Base-by-base conservation (phyloP, 2,888 invertebrate species). In the Eustalomyia histrio region DNA sequence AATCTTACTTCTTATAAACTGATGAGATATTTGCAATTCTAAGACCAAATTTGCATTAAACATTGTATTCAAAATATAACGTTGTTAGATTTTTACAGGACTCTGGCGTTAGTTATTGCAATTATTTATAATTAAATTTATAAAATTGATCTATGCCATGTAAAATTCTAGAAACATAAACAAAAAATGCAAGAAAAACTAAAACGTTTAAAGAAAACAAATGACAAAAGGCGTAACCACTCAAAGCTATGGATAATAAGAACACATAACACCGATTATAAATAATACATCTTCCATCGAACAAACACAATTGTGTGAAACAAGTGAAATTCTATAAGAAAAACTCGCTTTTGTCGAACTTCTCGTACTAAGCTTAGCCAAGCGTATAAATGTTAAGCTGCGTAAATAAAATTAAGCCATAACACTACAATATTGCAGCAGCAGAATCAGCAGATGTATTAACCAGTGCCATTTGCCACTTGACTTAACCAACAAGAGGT, bases 151-250 rank as follows among this genome's bases (percentile, higher is more conserved):
- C 43, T 5, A 47, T 5, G 43, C 43, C n/a, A 47, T 2, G 5
- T n/a, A n/a, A 47, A n/a, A 47, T 21, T 6, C 55, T 55, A 24
- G 12, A 14, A 72, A 60, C 43, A 43, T 29, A n/a, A n/a, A 60
- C 12, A n/a, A 35, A 71, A 72, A 72, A 60, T 58, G 52, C 29
- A 60, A n/a, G 16, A 47, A 72, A 72, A 55, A 55, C 24, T n/a
- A 14, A 52, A 55, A 72, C 10, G 60, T 47, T 29, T 17, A 65
- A 55, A 24, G 65, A 74, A 74, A 74, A 81, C 71, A 83, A 83
- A 83, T 83, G 83, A 83, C 83, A 83, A 83, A 83, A 83, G 83
- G 83, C 83, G 83, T 83, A 80, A 83, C 83, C 83, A 81, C 83
- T 83, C 61, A 71, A 60, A 81, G 83, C 83, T 52, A 80, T 76